Base-by-base conservation (phyloP, 2,113 vertebrate species). In the Malaclemys terrapin region DNA sequence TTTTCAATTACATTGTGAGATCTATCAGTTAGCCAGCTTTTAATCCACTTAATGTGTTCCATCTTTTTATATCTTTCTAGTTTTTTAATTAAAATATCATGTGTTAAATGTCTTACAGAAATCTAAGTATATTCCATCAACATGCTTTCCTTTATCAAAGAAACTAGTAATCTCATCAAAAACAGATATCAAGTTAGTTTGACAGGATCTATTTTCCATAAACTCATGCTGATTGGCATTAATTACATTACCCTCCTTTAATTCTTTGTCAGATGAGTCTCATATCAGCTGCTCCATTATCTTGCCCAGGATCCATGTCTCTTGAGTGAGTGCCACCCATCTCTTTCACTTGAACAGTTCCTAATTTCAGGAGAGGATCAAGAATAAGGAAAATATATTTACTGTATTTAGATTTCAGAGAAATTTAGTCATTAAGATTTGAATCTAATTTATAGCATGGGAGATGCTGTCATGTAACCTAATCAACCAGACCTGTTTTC, bases 331-430 rank as follows among this genome's bases (percentile, higher is more conserved):
- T 38, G n/a, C 65, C 65, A 72, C n/a, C 19, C n/a, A 12, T 45
- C 14, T 54, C 38, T 42, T 38, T 25, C 16, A 25, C 38, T 20
- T 52, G n/a, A 45, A n/a, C 0, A 0, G 0, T 82, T 22, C 14
- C 4, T 76, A 16, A 25, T 69, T 27, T 78, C 80, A 50, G 2
- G 5, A 69, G 52, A 95, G 6, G 13, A 17, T 3, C 29, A 27
- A 4, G 17, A 1, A 0, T 47, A 9, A 0, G 2, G 52, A 56
- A 85, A 87, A 27, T 6, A 9, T 42, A 24, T 25, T 80, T 57
- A 49, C 57, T 62, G 16, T 17, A 29, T 47, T 29, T 31, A 59
- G 54, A 82, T n/a, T 27, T 53, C 24, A 10, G 52, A 24, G 5
- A 82, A 88, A 88, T 88, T 10, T 16, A 93, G 38, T 84, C 29